These are phyloP conservation scores for Damaliscus lunatus DNA, from an alignment of 2,113 vertebrate genomes.

Conservation along the genomic window DNA sequence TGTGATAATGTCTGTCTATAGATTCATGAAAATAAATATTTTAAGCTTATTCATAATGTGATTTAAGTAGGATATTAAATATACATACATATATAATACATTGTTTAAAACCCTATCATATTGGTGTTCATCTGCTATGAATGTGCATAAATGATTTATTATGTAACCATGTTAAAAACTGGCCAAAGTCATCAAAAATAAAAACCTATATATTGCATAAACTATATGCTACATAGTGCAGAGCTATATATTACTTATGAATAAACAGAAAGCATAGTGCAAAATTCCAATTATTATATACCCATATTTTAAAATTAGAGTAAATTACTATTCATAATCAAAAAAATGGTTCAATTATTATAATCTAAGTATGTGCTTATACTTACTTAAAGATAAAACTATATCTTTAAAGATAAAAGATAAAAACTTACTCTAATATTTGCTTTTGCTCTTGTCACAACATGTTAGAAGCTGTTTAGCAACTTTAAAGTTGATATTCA, in stretches of 20 bases:
- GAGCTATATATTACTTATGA: neutral
- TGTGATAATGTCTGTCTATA: neutral
- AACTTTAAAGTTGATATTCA: neutral
- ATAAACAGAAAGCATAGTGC: neutral
- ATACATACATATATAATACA: neutral
- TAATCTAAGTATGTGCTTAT: neutral
- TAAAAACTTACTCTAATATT: neutral
- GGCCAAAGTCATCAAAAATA: neutral
- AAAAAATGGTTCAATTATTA: neutral
- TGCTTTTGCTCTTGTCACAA: neutral
- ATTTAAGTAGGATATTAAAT: neutral
- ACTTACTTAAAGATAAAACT: neutral
- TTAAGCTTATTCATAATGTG: neutral
- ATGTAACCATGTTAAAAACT: neutral
- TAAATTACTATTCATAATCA: neutral
- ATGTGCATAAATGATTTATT: neutral
- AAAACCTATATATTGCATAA: neutral
- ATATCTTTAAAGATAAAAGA: neutral
- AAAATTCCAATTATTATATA: neutral
- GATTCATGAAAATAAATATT: neutral
- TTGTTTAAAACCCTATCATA: neutral
- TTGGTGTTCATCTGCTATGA: neutral
- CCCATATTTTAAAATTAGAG: neutral
- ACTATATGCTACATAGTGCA: neutral
- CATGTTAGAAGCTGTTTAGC: neutral